Evolutionary conservation across 2,888 invertebrate species (phyloP).

Genomic region (Tachina grossa): DNA sequence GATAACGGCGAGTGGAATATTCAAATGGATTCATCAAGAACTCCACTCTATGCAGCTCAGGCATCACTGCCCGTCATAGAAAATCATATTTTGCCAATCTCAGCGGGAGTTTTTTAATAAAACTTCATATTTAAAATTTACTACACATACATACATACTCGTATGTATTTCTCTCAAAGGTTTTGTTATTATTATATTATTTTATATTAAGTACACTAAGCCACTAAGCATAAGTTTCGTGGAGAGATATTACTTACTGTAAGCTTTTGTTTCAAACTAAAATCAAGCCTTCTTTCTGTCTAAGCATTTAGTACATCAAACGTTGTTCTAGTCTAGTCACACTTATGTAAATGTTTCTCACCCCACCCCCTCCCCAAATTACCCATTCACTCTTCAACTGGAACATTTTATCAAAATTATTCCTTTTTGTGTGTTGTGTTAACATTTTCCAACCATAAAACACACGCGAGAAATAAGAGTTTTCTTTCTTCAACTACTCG

Average conservation of each 20-base stretch:
- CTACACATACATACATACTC: neutral
- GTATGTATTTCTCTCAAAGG: neutral
- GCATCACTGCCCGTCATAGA: conserved; percentile 29
- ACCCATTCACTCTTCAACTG: neutral
- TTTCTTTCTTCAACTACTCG: neutral
- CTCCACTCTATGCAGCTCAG: conserved; percentile 71
- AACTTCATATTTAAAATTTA: neutral
- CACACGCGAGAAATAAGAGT: neutral
- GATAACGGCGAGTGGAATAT: conserved; percentile 81
- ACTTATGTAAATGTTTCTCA: conserved; percentile 10
- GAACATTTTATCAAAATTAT: conserved; percentile 16
- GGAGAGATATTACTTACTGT: conserved; percentile 6
- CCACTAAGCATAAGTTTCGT: neutral
- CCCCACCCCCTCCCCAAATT: neutral
- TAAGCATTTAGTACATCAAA: conserved; percentile 71
- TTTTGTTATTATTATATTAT: conserved; percentile 37
- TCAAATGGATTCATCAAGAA: conserved; percentile 76
- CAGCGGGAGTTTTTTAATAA: conserved; percentile 75
- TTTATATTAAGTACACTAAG: conserved; percentile 4
- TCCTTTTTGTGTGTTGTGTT: conserved; percentile 28
- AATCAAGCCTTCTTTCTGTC: conserved; percentile 46
- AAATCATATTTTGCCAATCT: conserved; percentile 63
- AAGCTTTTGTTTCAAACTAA: conserved; percentile 26
- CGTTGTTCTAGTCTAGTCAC: conserved; percentile 80
- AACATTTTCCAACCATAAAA: neutral